Evolutionary conservation across 2,888 invertebrate species (phyloP).

Genomic region (Cheilosia soror): DNA sequence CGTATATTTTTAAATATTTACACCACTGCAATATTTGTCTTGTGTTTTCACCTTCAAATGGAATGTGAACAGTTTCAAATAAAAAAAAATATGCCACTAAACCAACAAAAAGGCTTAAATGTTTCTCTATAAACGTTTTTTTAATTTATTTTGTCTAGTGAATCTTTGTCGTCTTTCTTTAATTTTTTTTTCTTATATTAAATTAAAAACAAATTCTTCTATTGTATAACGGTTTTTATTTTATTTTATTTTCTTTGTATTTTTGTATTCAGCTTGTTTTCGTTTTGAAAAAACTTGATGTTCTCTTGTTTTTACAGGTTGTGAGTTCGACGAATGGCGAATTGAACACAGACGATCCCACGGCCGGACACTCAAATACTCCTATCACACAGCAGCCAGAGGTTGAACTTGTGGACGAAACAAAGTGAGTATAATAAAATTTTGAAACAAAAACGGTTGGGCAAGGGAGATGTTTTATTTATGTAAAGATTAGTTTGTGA

Average conservation of each 20-base stretch:
- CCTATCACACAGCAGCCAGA: slow-evolving; percentile 97
- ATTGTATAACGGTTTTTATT: slow-evolving; percentile 5
- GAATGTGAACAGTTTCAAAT: slow-evolving; percentile 53
- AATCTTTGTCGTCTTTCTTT: slow-evolving; percentile 44
- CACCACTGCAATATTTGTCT: slow-evolving; percentile 61
- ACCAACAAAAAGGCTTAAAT: slow-evolving; percentile 63
- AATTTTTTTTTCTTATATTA: slow-evolving; percentile 2
- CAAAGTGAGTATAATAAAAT: slow-evolving; percentile 90
- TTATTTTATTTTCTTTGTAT: slow-evolving; percentile 7
- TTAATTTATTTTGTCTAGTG: slow-evolving; percentile 50
- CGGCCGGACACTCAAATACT: slow-evolving; percentile 98
- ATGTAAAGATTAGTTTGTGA: neutral
- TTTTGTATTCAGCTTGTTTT: neutral
- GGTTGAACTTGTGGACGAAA: slow-evolving; percentile 98
- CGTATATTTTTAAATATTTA: neutral
- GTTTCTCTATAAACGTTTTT: slow-evolving; percentile 33
- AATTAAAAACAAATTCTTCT: neutral
- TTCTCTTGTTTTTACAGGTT: slow-evolving; percentile 87
- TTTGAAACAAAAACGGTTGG: neutral
- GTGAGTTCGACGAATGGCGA: slow-evolving; percentile 99
- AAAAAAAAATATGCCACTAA: slow-evolving; percentile 41
- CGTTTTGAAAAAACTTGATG: slow-evolving; percentile 11
- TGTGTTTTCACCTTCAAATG: slow-evolving; percentile 31
- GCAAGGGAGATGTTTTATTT: slow-evolving; percentile 62
- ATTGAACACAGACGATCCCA: slow-evolving; percentile 96